phyloP scores from a whole-genome alignment of 2,797 vertebrate genomes.

The Centropyge bicolor region DNA sequence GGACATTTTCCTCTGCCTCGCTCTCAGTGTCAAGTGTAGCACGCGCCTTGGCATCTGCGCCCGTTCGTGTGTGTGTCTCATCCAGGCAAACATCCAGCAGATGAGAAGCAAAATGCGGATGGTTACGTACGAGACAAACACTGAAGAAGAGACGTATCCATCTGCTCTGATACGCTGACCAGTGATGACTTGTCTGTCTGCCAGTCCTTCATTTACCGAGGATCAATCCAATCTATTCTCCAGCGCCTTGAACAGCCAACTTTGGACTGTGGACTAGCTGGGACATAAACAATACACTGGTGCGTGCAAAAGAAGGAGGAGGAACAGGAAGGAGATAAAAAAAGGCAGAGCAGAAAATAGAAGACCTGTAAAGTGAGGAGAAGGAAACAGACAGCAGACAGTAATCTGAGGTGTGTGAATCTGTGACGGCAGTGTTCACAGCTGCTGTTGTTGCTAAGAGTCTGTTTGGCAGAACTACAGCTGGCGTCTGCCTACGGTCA shows the following conservation, averaged over 20 bases:
- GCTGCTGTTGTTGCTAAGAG: constrained; percentile 52
- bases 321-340: constrained; percentile 8
- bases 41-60: constrained; percentile 48
- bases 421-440: constrained; percentile 45
- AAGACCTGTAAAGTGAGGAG: constrained; percentile 13
- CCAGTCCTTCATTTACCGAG: constrained; percentile 67
- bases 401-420: constrained; percentile 58
- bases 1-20: constrained; percentile 34
- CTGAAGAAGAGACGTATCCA: constrained; percentile 57
- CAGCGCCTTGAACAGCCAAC: constrained; percentile 44
- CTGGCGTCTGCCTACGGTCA: constrained; percentile 57
- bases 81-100: constrained; percentile 57
- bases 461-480: constrained; percentile 62
- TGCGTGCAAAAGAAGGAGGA: constrained; percentile 14
- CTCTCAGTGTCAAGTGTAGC: constrained; percentile 44
- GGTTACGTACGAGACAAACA: constrained; percentile 49
- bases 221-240: constrained; percentile 69
- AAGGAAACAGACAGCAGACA: constrained; percentile 21
- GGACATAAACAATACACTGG: constrained; percentile 27
- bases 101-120: constrained; percentile 49
- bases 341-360: constrained; percentile 5
- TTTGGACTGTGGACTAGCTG: constrained; percentile 37
- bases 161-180: constrained; percentile 70
- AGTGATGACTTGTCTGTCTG: constrained; percentile 69
- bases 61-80: constrained; percentile 19